phyloP scores from a whole-genome alignment of 2,888 invertebrate species.

The Amiota communis region DNA sequence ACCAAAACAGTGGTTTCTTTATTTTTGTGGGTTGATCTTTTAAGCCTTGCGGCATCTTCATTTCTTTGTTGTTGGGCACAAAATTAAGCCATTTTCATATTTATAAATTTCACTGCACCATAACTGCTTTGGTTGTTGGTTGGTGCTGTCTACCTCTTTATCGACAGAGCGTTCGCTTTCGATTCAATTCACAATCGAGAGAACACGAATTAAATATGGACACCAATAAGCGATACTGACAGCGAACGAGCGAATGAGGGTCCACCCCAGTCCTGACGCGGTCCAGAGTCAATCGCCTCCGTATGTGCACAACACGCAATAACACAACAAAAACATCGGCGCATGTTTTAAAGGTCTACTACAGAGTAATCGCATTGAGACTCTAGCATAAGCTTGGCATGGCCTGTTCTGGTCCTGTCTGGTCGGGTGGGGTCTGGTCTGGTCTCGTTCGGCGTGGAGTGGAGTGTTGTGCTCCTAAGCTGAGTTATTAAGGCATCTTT shows the following conservation, averaged over 20 bases:
- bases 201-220: slow-evolving; percentile 64
- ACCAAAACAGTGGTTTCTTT: background rate
- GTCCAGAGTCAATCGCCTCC: too few relatives aligned
- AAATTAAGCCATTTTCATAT: slow-evolving; percentile 68
- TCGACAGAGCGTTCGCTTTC: slow-evolving; percentile 45
- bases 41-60: slow-evolving; percentile 18
- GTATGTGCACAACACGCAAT: too few relatives aligned
- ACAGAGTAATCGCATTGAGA: too few relatives aligned
- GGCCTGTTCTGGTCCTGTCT: too few relatives aligned
- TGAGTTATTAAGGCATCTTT: slow-evolving; percentile 72
- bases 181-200: slow-evolving; percentile 64
- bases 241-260: slow-evolving; percentile 35
- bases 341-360: too few relatives aligned
- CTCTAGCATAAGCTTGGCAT: too few relatives aligned
- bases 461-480: slow-evolving; percentile 53
- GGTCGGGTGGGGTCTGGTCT: background rate
- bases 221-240: slow-evolving; percentile 66
- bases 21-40: background rate
- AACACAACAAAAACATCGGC: too few relatives aligned
- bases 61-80: slow-evolving; percentile 34
- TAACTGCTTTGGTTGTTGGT: slow-evolving; percentile 40
- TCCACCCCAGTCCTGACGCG: too few relatives aligned
- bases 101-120: slow-evolving; percentile 53
- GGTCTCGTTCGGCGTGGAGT: background rate
- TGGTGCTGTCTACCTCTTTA: slow-evolving; percentile 40